Base-by-base conservation (phyloP, 2,888 invertebrate genomes). In the Dermolepida albohirtum region DNA sequence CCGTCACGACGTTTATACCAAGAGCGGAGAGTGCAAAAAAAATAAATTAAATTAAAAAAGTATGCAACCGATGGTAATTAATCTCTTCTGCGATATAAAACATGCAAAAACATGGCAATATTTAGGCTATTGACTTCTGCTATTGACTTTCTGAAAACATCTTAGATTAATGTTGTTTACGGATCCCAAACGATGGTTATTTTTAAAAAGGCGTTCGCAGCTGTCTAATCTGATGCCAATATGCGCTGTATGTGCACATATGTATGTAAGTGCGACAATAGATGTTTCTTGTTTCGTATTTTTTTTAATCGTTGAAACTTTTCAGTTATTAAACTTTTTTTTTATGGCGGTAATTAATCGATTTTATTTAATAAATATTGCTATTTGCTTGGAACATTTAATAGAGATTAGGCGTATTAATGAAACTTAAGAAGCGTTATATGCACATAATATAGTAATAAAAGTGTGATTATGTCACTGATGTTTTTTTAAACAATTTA, bases 91-190 rank as follows among this genome's bases (percentile, higher is more conserved):
- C 59, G 59, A 59, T 59, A 59, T 59, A 44, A 29, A 44, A 59
- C 44, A 43, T 44, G 59, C 44, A 29, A 59, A 59, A 59, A 59
- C 59, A 59, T 14, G 16, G 59, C 44, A 44, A 59, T 59, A 34
- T 57, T 29, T 59, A 59, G 59, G 59, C 59, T 59, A 59, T 59
- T 59, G 59, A 59, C 59, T 59, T 44, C 41, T 29, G 52, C 59
- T 52, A 69, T 69, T 59, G 65, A 62, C 62, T 57, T 54, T 65
- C 62, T 50, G 51, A 69, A 69, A 69, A 69, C 69, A 66, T 54
- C 47, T 50, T 49, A 59, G 59, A 65, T 47, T 68, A 69, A 59
- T 59, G 69, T 68, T 68, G 64, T 39, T 55, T 68, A 68, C 57
- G 49, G 41, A 49, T 55, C 59, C 29, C 12, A 44, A 44, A 59